Conservation (phyloP, 2,888 invertebrate genomes). For the Clitarchus hookeri region DNA sequence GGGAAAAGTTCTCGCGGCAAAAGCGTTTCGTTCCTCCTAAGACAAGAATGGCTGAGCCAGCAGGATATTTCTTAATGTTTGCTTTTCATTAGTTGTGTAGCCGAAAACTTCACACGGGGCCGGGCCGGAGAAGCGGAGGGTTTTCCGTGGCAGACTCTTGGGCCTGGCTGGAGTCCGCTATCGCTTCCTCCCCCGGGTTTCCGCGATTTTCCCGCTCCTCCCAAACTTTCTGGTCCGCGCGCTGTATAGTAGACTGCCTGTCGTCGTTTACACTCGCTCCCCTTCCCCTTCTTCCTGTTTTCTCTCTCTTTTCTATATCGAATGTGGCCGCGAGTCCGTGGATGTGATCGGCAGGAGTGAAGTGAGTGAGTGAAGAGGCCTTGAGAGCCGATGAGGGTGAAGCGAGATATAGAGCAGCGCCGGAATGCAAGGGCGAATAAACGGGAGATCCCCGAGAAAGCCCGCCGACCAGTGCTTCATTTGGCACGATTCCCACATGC, state of each 20-base stretch:
- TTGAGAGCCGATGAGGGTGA: no score
- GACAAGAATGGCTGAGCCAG: conserved; percentile 16
- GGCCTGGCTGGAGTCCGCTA: neutral
- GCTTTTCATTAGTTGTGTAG: conserved; percentile 24
- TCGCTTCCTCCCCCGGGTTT: neutral
- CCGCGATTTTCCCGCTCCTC: no score
- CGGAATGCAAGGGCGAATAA: no score
- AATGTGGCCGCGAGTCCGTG: no score
- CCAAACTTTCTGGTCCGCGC: neutral
- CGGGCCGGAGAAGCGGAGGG: neutral
- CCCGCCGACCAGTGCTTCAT: no score
- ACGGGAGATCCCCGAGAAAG: no score
- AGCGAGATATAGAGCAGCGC: no score
- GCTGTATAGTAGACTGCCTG: neutral
- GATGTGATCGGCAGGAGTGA: no score
- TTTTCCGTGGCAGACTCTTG: neutral
- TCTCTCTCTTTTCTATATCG: no score
- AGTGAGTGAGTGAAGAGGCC: no score
- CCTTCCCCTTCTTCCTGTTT: no score
- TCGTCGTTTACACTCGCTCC: neutral
- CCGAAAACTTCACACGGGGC: neutral
- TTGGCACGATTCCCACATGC: no score
- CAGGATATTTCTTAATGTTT: conserved; percentile 16
- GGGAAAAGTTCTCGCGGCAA: neutral
- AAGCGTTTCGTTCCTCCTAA: neutral